phyloP scores from a whole-genome alignment of 2,797 vertebrate species.

The Sylvilagus floridanus region DNA sequence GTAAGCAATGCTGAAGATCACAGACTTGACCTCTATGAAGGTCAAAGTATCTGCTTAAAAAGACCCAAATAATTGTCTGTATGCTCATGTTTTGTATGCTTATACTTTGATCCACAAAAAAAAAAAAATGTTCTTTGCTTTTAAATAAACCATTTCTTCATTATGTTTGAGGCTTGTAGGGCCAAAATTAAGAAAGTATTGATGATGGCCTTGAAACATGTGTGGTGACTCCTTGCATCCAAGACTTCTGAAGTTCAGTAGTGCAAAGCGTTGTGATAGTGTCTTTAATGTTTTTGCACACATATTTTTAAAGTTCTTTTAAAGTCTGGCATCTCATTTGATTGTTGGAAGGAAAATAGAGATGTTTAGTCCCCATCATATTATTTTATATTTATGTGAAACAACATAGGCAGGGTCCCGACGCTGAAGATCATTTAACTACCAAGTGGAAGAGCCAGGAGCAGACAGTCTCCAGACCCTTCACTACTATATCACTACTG shows the following conservation, averaged over 20 bases:
- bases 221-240: neutral
- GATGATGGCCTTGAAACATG: conserved; percentile 15
- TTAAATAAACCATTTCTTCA: conserved; percentile 45
- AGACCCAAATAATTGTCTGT: conserved; percentile 68
- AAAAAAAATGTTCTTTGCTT: conserved; percentile 56
- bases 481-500: conserved; percentile 27
- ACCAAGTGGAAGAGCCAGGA: neutral
- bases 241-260: neutral
- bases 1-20: conserved; percentile 64
- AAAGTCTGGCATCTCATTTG: conserved; percentile 38
- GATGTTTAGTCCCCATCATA: neutral
- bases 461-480: neutral
- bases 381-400: neutral
- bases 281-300: conserved; percentile 36
- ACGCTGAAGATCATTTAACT: conserved; percentile 12
- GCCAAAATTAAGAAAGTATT: neutral
- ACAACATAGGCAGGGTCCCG: neutral
- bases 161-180: conserved; percentile 28
- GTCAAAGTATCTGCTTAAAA: conserved; percentile 71
- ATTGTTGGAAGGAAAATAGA: neutral
- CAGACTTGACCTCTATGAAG: conserved; percentile 60
- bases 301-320: conserved; percentile 35
- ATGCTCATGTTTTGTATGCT: neutral
- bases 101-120: conserved; percentile 38
- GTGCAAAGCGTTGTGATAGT: neutral